A percentile compares a stretch with the other conserved stretches of the same genome.
Evolutionary conservation across 2,888 invertebrate genomes (phyloP).

Genomic region (Synergus umbraculus): DNA sequence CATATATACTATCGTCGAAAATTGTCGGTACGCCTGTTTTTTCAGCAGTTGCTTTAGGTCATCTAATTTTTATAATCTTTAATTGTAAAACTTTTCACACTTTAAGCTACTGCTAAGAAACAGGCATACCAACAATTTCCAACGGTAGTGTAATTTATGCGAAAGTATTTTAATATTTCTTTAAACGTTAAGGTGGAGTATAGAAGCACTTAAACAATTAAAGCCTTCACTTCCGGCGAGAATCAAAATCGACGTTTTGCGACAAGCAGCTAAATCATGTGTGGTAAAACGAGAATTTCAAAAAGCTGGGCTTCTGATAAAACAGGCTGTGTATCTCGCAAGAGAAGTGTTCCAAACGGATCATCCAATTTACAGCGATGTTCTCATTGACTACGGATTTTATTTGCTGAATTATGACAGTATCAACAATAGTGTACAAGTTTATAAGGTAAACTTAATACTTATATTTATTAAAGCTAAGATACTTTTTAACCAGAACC

Average conservation of each 20-base stretch:
- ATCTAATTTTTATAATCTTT: too few species aligned
- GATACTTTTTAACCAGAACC: background rate
- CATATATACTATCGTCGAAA: too few species aligned
- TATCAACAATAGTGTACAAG: constrained; percentile 89
- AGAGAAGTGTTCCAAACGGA: constrained; percentile 81
- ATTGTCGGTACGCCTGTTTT: too few species aligned
- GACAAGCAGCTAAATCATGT: constrained; percentile 93
- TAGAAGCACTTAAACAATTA: constrained; percentile 85
- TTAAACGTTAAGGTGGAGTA: constrained; percentile 82
- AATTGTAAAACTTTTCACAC: too few species aligned
- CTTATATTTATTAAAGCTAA: background rate
- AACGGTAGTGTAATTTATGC: background rate
- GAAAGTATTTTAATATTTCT: constrained; percentile 55
- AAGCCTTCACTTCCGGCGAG: constrained; percentile 82
- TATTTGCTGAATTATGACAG: constrained; percentile 93
- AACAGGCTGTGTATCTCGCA: constrained; percentile 88
- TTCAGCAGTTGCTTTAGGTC: too few species aligned
- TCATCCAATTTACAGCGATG: constrained; percentile 92
- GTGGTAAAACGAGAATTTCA: constrained; percentile 92
- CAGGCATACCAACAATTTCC: too few species aligned
- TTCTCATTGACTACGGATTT: constrained; percentile 93
- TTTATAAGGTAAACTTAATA: constrained; percentile 83
- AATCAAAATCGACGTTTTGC: constrained; percentile 88
- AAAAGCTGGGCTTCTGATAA: constrained; percentile 89
- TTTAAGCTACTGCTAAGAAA: too few species aligned